phyloP scores from a whole-genome alignment of 2,888 invertebrate species.

The Cryptosula pallasiana region DNA sequence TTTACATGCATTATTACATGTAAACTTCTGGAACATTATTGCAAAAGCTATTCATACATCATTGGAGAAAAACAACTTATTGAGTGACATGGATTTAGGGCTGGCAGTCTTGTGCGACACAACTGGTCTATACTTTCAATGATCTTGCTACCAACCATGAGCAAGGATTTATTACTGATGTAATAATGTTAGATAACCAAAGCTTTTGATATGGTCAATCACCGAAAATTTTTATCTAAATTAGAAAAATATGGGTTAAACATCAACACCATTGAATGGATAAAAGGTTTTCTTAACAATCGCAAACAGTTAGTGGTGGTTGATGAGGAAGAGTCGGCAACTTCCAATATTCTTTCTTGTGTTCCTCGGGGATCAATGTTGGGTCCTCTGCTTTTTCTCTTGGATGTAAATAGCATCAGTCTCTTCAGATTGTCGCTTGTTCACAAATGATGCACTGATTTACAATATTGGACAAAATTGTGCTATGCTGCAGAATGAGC shows the following conservation, averaged over 20 bases:
- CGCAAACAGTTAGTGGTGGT: not conserved
- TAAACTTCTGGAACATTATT: too few relatives aligned
- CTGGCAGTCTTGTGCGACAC: not conserved
- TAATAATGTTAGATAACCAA: not conserved
- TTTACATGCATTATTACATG: too few relatives aligned
- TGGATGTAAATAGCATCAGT: not conserved
- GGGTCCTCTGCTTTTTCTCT: not conserved
- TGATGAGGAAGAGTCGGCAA: not conserved
- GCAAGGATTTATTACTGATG: not conserved
- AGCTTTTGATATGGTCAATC: not conserved
- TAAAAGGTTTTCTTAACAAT: not conserved
- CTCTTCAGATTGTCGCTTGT: not conserved
- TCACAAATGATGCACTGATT: slow-evolving; percentile 12
- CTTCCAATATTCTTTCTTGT: not conserved
- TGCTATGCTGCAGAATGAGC: not conserved
- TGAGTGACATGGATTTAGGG: slow-evolving; percentile 12
- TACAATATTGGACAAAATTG: not conserved
- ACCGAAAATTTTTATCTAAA: not conserved
- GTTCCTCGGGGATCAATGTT: not conserved
- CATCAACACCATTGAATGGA: not conserved
- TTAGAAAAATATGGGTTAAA: not conserved
- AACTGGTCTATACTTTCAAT: not conserved
- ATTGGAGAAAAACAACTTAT: too few relatives aligned
- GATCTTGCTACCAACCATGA: not conserved
- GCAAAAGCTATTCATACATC: too few relatives aligned